These are phyloP conservation scores for Archegozetes longisetosus DNA, from an alignment of 1,140 invertebrate species.

Conservation along the genomic window DNA sequence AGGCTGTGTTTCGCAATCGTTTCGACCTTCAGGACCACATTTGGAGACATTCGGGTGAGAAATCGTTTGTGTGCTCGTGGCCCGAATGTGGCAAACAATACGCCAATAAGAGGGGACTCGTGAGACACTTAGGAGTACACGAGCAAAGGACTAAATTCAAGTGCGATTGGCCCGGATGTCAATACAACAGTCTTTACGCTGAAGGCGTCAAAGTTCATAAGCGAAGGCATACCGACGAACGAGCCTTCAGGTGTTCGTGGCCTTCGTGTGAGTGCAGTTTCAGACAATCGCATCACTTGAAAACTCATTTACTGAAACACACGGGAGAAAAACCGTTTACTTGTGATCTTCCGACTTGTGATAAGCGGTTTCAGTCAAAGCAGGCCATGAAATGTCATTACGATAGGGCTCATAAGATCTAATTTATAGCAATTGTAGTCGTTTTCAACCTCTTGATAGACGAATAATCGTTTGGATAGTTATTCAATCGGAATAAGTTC, in stretches of 20 bases:
- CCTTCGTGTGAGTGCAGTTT: conserved; percentile 1
- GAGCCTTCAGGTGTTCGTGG: not conserved
- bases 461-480: too few species aligned
- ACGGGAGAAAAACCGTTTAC: too few species aligned
- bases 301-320: too few species aligned
- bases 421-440: too few species aligned
- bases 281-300: too few species aligned
- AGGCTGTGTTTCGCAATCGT: not conserved
- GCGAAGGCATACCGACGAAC: conserved; percentile 5
- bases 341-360: too few species aligned
- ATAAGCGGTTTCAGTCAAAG: too few species aligned
- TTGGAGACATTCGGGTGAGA: conserved; percentile 1
- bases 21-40: conserved; percentile 3
- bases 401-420: too few species aligned
- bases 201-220: conserved; percentile 1
- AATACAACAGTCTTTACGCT: not conserved
- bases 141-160: not conserved
- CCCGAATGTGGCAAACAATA: conserved; percentile 8
- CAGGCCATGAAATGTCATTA: too few species aligned
- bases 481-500: too few species aligned
- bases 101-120: not conserved
- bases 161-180: conserved; percentile 9
- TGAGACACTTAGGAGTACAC: not conserved
- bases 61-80: not conserved
- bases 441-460: too few species aligned